Base-by-base conservation (phyloP, 2,113 vertebrate genomes). In the Pelecanoides urinatrix region DNA sequence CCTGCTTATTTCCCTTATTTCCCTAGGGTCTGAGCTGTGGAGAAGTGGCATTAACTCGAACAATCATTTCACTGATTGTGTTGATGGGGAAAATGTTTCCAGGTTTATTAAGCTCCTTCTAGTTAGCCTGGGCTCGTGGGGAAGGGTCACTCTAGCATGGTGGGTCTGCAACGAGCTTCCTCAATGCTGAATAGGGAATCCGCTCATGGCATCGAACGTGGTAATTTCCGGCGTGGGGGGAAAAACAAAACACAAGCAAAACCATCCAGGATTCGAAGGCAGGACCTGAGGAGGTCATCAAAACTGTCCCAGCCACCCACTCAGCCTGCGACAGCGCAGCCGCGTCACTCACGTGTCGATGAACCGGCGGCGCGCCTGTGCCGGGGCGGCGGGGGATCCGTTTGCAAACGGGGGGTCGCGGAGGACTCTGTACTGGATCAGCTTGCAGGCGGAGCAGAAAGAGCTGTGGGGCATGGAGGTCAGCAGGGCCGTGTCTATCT, bases 401-500 rank as follows among this genome's bases (percentile, higher is more conserved):
- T 90, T 94, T 36, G 95, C 74, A 65, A 99, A 99, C 0, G 99
- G 97, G 5, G 99, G 99, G 5, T 98, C 97, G 0, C 99, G 97
- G 20, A 98, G 96, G 20, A 99, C 74, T 22, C 96, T 96, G 96
- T 99, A 99, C 19, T 95, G 96, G 76, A 99, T 93, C 13, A 98
- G 98, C 9, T 86, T 97, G 98, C 99, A 99, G 93, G 95, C 36
- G 1, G 98, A 98, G 93, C 99, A 99, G 77, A 99, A 94, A 1
- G 98, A 90, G 88, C 98, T 99, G 13, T 90, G 96, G 15, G 99
- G 98, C 58, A 86, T 97, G 3, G 99, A 99, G 10, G 98, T 99
- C 95, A 99, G 95, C 92, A 99, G 98, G 10, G 98, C 99, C 0
- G 99, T 99, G 44, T 99, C 99, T 5, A 99, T 98, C 97, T 99